Percentiles rank a stretch among this genome's conserved stretches.
Evolutionary conservation across 2,888 invertebrate species (phyloP).

Genomic region (Hybos culiciformis): DNA sequence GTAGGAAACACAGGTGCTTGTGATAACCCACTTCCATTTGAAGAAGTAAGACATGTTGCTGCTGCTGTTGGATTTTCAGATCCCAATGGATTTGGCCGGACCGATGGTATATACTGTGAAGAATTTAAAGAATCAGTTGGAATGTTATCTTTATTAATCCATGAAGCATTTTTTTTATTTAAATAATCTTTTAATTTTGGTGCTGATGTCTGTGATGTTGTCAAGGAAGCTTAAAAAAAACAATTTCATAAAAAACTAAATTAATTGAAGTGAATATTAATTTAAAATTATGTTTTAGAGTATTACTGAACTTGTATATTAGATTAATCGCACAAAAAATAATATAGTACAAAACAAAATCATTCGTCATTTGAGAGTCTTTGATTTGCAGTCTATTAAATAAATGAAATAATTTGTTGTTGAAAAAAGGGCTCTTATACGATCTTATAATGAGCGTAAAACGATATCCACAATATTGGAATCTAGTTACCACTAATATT

Average conservation of each 20-base stretch:
- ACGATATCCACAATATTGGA: too few species aligned
- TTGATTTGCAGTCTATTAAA: too few species aligned
- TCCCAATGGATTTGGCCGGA: slow-evolving; percentile 58
- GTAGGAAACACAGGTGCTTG: background rate
- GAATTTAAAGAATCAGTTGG: background rate
- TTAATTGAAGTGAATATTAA: too few species aligned
- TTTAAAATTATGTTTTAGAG: too few species aligned
- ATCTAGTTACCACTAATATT: too few species aligned
- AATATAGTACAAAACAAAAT: too few species aligned
- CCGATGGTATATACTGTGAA: slow-evolving; percentile 38
- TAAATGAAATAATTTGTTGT: too few species aligned
- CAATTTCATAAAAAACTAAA: too few species aligned
- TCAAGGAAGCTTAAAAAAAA: background rate
- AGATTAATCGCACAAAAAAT: too few species aligned
- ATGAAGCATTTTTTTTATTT: slow-evolving; percentile 32
- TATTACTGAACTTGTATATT: too few species aligned
- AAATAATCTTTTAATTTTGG: slow-evolving; percentile 82
- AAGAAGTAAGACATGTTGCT: slow-evolving; percentile 18
- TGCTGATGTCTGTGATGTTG: background rate
- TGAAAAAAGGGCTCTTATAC: too few species aligned
- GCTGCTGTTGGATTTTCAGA: slow-evolving; percentile 42
- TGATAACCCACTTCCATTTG: background rate
- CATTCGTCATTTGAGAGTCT: background rate
- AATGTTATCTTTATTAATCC: background rate
- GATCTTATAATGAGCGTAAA: too few species aligned